Evolutionary conservation across 2,888 invertebrate genomes (phyloP).

Genomic region (Polia nebulosa): DNA sequence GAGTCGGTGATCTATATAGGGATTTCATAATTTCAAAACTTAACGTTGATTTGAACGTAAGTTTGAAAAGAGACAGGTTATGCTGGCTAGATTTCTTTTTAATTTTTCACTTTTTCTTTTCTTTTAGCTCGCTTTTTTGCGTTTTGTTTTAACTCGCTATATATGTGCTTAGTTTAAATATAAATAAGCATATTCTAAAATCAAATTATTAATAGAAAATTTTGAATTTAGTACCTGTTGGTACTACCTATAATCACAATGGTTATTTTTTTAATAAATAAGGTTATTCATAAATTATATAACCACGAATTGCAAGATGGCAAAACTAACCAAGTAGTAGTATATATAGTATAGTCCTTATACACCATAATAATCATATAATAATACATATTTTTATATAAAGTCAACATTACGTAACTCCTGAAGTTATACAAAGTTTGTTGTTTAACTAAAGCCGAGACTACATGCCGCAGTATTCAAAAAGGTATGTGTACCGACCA

Average conservation of each 20-base stretch:
- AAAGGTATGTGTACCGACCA: constrained; percentile 68
- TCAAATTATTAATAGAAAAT: too few species aligned
- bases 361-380: not conserved
- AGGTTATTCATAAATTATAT: too few species aligned
- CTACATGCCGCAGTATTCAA: constrained; percentile 67
- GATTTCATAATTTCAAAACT: constrained; percentile 1
- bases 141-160: too few species aligned
- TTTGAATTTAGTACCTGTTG: too few species aligned
- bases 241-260: too few species aligned
- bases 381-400: constrained; percentile 38
- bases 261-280: too few species aligned
- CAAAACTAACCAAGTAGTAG: constrained; percentile 3
- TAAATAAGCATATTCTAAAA: too few species aligned
- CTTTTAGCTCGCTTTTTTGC: not conserved
- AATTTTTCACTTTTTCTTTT: not conserved
- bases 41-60: not conserved
- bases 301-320: too few species aligned
- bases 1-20: not conserved
- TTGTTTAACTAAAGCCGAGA: constrained; percentile 62
- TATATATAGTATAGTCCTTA: not conserved
- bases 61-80: not conserved
- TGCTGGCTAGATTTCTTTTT: not conserved
- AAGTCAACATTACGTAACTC: constrained; percentile 39
- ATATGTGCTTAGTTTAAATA: too few species aligned
- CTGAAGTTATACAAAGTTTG: constrained; percentile 56